These are phyloP conservation scores for Rynchops niger DNA, from an alignment of 2,113 vertebrate species.

Conservation along the genomic window DNA sequence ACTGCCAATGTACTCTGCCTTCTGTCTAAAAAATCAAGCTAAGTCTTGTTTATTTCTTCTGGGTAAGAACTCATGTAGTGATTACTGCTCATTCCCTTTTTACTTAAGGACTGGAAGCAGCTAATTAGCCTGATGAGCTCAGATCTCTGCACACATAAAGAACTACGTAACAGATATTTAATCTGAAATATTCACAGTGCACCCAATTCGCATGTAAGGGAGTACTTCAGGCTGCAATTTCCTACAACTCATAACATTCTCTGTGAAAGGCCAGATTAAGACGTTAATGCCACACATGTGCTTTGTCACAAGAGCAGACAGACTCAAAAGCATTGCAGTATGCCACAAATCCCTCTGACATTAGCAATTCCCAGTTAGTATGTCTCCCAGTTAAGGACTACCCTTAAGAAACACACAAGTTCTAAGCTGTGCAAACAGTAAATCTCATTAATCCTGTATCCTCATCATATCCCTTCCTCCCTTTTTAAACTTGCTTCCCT, in stretches of 20 bases:
- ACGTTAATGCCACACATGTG: background rate
- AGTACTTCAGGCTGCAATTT: background rate
- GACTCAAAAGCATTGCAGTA: background rate
- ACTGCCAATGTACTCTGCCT: background rate
- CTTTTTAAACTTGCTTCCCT: background rate
- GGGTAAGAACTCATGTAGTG: background rate
- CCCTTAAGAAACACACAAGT: background rate
- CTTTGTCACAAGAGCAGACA: background rate
- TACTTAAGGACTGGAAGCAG: background rate
- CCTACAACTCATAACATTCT: background rate
- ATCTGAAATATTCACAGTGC: background rate
- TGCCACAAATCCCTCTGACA: background rate
- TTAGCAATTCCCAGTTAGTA: background rate
- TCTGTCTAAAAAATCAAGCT: background rate
- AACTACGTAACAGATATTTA: background rate
- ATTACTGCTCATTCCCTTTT: background rate
- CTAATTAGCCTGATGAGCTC: background rate
- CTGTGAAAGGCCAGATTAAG: background rate
- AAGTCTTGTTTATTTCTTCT: background rate
- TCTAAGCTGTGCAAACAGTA: background rate
- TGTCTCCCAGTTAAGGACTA: background rate
- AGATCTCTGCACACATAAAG: background rate
- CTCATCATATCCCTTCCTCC: background rate
- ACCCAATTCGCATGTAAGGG: background rate
- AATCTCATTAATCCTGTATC: background rate